Base-by-base conservation (phyloP, 2,113 vertebrate genomes). In the Tychaedon coryphoeus region DNA sequence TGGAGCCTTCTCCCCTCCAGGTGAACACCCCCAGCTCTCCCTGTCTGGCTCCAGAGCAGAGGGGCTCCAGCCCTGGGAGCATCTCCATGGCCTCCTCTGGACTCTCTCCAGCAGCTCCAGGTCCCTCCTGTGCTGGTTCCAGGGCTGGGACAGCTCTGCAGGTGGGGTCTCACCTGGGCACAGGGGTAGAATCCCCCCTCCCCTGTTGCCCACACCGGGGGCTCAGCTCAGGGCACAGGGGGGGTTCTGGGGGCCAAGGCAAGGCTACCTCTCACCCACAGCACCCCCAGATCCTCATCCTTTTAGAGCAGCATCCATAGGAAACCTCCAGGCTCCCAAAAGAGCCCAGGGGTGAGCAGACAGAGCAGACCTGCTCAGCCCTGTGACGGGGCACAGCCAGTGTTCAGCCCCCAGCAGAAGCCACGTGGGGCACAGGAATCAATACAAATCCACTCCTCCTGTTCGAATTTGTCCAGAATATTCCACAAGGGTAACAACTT, bases 281-380 rank as follows among this genome's bases (percentile, higher is more conserved):
- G 38, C 33, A 61, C 53, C 26, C 31, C 18, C 33, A 77, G 13
- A 0, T 14, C 28, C 12, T 77, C 53, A 6, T 78, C 19, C 19
- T 42, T 19, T 26, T 5, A 14, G 31, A 23, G 66, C 14, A 64
- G 42, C 43, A 57, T 3, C 58, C 51, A 6, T 0, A 19, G 43
- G 43, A 16, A 42, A 6, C 4, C 12, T 5, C 7, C 48, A 48
- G n/a, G 66, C 26, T 43, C 31, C 53, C 13, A n/a, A 2, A 8
- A 1, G 28, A 56, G 14, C 5, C 5, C 1, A 5, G 48, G 24
- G 12, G 7, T 2, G 34, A 48, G 47, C 31, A 45, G 15, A 14
- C 0, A 0, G 33, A 12, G 29, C 6, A 33, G 31, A 38, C 12
- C 25, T 11, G 11, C 5, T 6, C 2, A 42, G 26, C 8, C 2